A percentile compares a stretch with the other conserved stretches of the same genome.
These are phyloP conservation scores for Synergus laeviventris DNA, from an alignment of 2,888 invertebrate species.

Conservation along the genomic window DNA sequence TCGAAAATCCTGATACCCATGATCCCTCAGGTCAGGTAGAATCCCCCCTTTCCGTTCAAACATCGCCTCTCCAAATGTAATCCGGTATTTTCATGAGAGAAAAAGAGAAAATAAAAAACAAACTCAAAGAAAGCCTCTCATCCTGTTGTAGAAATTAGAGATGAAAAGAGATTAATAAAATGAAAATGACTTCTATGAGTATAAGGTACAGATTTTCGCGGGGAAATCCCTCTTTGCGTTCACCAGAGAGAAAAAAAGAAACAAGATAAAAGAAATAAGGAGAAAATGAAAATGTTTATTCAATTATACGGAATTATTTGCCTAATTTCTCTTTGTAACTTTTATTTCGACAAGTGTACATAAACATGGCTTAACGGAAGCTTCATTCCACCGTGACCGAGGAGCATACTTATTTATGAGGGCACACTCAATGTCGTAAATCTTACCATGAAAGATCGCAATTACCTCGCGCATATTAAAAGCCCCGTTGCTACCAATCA, in stretches of 20 bases:
- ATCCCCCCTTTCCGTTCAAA: not conserved
- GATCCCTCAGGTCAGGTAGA: slow-evolving; percentile 37
- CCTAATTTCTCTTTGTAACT: slow-evolving; percentile 37
- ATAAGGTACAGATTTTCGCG: no score
- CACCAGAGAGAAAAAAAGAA: no score
- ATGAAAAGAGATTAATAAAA: no score
- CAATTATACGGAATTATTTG: not conserved
- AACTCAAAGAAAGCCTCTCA: not conserved
- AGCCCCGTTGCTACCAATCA: slow-evolving; percentile 64
- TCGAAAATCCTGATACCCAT: slow-evolving; percentile 41
- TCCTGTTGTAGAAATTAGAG: not conserved
- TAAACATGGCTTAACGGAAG: slow-evolving; percentile 57
- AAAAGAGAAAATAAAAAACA: not conserved
- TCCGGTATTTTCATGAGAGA: slow-evolving; percentile 24
- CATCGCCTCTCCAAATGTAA: slow-evolving; percentile 12
- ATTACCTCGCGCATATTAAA: slow-evolving; percentile 72
- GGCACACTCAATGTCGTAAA: slow-evolving; percentile 65
- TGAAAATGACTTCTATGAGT: no score
- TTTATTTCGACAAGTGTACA: slow-evolving; percentile 55
- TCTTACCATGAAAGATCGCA: slow-evolving; percentile 68
- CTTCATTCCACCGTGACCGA: slow-evolving; percentile 50
- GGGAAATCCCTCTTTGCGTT: no score
- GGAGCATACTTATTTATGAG: slow-evolving; percentile 65
- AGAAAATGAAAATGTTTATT: not conserved
- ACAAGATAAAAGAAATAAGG: not conserved